Base-by-base conservation (phyloP, 2,797 vertebrate species). In the Chrosomus eos region DNA sequence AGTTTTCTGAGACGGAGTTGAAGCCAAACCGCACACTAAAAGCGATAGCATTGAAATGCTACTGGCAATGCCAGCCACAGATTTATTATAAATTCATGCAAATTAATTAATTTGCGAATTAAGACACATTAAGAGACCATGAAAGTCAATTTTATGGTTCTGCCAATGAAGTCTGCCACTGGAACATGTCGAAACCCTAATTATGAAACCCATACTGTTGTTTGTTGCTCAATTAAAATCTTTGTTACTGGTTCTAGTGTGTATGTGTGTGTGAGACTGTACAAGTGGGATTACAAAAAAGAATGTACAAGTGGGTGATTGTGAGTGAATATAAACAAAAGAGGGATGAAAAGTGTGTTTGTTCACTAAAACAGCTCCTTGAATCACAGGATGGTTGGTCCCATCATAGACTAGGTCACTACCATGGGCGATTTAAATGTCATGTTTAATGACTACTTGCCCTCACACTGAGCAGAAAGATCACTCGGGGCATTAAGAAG, bases 81-180 rank as follows among this genome's bases (percentile, higher is more conserved):
- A 92, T 70, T 90, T 88, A 89, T 88, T 87, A 80, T 87, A 90
- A 92, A 92, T 89, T 81, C 87, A 92, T 89, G 89, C 80, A 85
- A 90, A 92, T 91, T 88, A 91, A 93, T 92, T 92, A 90, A 93
- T 94, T 91, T 90, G 9, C 40, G 55, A 86, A 87, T 89, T 83
- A 85, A 88, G 88, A 89, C 82, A 84, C 92, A 93, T 89, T 91
- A 91, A 89, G 89, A 91, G 88, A 89, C 75, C 90, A 87, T 83
- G 86, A 90, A 93, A 92, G 92, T 93, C 91, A 89, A 93, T 94
- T 93, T 93, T 89, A 92, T 80, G 91, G 90, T 81, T 82, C 86
- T 48, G 84, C 88, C 88, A 84, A 82, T 85, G 80, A 64, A 75
- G 58, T 88, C 80, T 82, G 89, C 84, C 74, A 88, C 75, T 67